A percentile compares a stretch with the other conserved stretches of the same genome.
These are phyloP conservation scores for Orthonyx spaldingii DNA, from an alignment of 2,113 vertebrate genomes.

Conservation along the genomic window DNA sequence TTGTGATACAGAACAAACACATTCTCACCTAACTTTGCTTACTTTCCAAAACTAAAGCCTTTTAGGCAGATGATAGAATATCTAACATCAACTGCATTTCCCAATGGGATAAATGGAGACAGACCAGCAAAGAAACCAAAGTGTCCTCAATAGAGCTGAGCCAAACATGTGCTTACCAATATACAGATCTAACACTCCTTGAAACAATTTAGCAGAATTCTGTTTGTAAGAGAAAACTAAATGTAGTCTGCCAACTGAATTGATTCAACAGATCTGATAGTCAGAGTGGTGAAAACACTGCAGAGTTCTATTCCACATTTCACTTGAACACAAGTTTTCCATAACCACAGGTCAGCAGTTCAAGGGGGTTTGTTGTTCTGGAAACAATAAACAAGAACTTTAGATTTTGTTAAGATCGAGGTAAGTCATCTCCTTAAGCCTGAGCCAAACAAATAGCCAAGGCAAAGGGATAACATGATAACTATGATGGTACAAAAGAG, in stretches of 20 bases:
- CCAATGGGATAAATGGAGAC: not conserved
- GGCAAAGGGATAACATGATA: accelerated
- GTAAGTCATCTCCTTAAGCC: not conserved
- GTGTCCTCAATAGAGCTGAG: not conserved
- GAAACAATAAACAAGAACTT: not conserved
- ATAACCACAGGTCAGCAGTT: not conserved
- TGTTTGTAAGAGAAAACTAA: not conserved
- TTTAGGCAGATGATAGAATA: not conserved
- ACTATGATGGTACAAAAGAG: not conserved
- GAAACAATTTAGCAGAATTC: not conserved
- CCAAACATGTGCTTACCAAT: not conserved
- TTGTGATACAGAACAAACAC: not conserved
- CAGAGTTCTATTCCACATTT: not conserved
- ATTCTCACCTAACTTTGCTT: not conserved
- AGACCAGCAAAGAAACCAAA: not conserved
- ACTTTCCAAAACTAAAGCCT: not conserved
- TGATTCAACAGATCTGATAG: not conserved
- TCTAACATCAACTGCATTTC: not conserved
- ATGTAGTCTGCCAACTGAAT: not conserved
- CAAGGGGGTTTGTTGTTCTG: not conserved
- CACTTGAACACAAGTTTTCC: not conserved
- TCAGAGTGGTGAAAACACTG: not conserved
- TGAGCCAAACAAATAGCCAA: not conserved
- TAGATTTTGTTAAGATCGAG: not conserved
- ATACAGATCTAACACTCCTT: not conserved